Base-by-base conservation (phyloP, 2,888 invertebrate genomes). In the Tachina grossa region DNA sequence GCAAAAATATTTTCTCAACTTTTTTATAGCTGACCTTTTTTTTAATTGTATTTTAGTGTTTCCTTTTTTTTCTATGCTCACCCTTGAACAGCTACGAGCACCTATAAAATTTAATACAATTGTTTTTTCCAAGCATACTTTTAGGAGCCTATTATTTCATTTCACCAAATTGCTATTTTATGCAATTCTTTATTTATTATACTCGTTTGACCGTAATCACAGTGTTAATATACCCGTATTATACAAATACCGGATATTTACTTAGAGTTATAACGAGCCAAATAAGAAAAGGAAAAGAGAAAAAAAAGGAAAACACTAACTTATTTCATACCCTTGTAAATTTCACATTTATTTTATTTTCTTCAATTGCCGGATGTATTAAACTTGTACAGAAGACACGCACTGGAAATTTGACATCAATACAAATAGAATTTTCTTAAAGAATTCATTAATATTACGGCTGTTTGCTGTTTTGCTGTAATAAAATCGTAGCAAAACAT, bases 101-200 rank as follows among this genome's bases (percentile, higher is more conserved):
- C n/a, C n/a, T n/a, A 6, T 49, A 49, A 75, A 57, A 49, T 53
- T 68, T 45, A 51, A 11, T n/a, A 71, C 43, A 2, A 45, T 43
- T 2, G 4, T 31, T 49, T 43, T 45, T 45, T 65, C 51, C 1
- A 19, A 68, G 75, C 68, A 69, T 47, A 75, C 61, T 61, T 81
- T 75, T 16, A 59, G 11, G 66, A 43, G 53, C 45, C 68, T 39
- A 53, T 57, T 63, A 22, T 22, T 47, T 16, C 47, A 11, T 6
- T 53, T 10, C 16, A 41, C 16, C 9, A 41, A 41, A 51, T 59
- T 65, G 16, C 16, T 59, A 65, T 68, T 47, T 72, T 72, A 65
- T 65, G 47, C 66, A 59, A 77, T 77, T 77, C 59, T 72, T 83
- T 55, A 66, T 83, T 83, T 51, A 22, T 59, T 81, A 53, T 53